These are phyloP conservation scores for Eutolmus rufibarbis DNA, from an alignment of 2,888 invertebrate species.

Conservation along the genomic window DNA sequence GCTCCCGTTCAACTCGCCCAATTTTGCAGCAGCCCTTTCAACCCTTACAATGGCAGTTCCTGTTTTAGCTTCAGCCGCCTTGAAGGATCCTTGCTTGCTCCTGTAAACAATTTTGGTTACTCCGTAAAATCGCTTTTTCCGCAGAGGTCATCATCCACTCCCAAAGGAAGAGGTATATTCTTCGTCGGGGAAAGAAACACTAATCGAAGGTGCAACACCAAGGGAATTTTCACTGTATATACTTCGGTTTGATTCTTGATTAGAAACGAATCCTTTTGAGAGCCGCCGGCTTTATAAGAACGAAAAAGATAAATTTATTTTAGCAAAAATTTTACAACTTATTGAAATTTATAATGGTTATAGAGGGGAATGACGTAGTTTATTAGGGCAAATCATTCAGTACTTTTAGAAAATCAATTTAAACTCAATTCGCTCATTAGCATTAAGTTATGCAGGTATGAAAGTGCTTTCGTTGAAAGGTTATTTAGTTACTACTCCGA, in stretches of 20 bases:
- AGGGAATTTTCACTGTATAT: background rate
- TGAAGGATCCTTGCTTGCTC: conserved; percentile 49
- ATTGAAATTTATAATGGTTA: background rate
- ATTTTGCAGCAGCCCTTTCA: conserved; percentile 49
- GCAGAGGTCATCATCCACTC: background rate
- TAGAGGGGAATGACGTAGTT: background rate
- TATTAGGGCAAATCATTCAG: background rate
- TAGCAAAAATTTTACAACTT: background rate
- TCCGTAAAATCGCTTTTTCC: background rate
- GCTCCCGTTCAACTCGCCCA: conserved; percentile 47
- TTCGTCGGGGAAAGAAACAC: background rate
- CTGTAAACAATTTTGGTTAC: conserved; percentile 32
- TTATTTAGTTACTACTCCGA: background rate
- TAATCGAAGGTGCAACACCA: background rate
- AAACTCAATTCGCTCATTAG: background rate
- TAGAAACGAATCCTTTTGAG: background rate
- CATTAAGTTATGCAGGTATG: background rate
- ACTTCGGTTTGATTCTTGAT: background rate
- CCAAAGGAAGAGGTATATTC: background rate
- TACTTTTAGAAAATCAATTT: background rate
- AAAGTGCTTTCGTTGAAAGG: background rate
- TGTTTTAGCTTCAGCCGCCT: conserved; percentile 44
- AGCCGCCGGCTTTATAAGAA: background rate
- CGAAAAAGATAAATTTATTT: background rate
- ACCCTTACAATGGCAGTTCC: conserved; percentile 47